These are phyloP conservation scores for Neodiprion virginianus DNA, from an alignment of 1,140 invertebrate species.

Conservation along the genomic window DNA sequence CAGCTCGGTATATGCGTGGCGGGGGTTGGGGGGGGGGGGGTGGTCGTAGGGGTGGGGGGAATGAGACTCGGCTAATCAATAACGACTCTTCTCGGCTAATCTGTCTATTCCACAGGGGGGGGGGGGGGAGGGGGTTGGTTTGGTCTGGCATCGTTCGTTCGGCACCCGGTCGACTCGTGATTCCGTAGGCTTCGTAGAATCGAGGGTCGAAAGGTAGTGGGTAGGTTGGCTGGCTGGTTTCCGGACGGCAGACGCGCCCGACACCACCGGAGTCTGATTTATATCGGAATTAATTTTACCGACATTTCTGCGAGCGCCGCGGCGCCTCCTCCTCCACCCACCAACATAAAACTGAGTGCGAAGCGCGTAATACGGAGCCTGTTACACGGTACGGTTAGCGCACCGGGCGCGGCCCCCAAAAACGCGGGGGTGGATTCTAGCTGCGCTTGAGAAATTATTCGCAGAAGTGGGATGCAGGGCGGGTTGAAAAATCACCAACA, in stretches of 20 bases:
- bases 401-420: background rate
- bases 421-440: too few species aligned
- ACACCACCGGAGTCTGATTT: background rate
- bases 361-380: background rate
- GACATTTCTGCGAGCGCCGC: background rate
- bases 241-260: background rate
- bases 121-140: too few species aligned
- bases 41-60: background rate
- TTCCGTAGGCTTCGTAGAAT: too few species aligned
- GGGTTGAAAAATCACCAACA: background rate
- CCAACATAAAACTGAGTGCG: background rate
- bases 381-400: background rate
- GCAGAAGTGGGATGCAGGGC: background rate
- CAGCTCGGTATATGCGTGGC: background rate
- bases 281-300: constrained; percentile 6
- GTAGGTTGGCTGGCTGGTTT: too few species aligned
- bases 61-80: background rate
- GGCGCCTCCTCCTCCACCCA: background rate
- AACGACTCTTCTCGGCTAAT: background rate
- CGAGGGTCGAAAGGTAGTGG: too few species aligned
- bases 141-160: background rate
- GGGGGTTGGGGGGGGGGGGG: background rate
- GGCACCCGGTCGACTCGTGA: background rate
- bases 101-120: background rate
- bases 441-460: background rate